A percentile compares a stretch with the other conserved stretches of the same genome.
Evolutionary conservation across 1,140 invertebrate genomes (phyloP).

Genomic region (Drosophila elegans): DNA sequence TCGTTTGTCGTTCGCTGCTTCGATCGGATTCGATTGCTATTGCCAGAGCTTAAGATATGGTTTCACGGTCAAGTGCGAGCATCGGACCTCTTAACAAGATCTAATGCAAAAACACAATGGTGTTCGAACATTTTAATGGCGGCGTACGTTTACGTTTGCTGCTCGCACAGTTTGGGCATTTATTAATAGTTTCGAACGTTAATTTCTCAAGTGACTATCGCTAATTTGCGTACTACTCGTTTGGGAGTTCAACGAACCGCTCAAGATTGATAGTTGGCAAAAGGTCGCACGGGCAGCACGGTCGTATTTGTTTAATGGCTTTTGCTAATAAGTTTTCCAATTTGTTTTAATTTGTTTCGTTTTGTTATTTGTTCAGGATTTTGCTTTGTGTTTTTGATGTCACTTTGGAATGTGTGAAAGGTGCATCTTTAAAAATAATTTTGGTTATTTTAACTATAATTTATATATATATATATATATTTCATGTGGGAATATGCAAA

Average conservation of each 20-base stretch:
- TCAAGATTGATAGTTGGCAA: constrained; percentile 41
- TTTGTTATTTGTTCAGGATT: background rate
- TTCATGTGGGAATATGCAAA: no score
- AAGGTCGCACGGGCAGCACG: constrained; percentile 71
- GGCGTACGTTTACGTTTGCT: constrained; percentile 21
- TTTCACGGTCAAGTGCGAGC: constrained; percentile 76
- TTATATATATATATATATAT: no score
- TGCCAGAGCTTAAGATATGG: constrained; percentile 13
- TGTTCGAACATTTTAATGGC: constrained; percentile 52
- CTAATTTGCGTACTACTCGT: constrained; percentile 75
- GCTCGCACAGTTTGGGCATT: constrained; percentile 24
- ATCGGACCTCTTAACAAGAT: constrained; percentile 61
- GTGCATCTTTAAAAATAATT: no score
- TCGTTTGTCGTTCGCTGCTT: constrained; percentile 53
- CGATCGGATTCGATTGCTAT: constrained; percentile 26
- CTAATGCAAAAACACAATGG: constrained; percentile 73
- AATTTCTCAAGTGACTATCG: constrained; percentile 68
- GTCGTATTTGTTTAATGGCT: constrained; percentile 43
- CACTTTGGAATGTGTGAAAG: background rate
- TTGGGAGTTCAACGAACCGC: constrained; percentile 63
- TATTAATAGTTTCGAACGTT: constrained; percentile 56
- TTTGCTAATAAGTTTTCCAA: constrained; percentile 35
- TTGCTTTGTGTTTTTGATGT: background rate
- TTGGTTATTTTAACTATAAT: no score
- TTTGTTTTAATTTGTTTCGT: constrained; percentile 26